A percentile compares a stretch with the other conserved stretches of the same genome.
These are phyloP conservation scores for Pseudopodoces humilis DNA, from an alignment of 2,113 vertebrate genomes.

Conservation along the genomic window DNA sequence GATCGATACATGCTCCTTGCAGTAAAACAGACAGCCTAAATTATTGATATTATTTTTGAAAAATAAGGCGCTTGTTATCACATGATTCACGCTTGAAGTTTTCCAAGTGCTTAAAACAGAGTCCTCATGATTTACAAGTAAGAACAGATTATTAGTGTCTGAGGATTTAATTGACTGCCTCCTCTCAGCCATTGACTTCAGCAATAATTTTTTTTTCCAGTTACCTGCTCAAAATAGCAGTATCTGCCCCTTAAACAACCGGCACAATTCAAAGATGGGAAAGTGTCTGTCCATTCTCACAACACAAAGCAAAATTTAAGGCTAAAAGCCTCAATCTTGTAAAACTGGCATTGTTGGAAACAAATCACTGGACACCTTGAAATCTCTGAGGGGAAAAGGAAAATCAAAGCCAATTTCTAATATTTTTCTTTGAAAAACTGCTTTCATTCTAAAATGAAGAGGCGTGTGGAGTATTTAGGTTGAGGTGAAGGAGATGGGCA, in stretches of 20 bases:
- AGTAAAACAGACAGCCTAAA: slow-evolving; percentile 14
- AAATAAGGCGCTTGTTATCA: neutral
- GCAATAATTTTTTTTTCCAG: slow-evolving; percentile 35
- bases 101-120: slow-evolving; percentile 14
- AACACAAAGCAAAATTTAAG: slow-evolving; percentile 11
- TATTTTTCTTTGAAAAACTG: slow-evolving; percentile 16
- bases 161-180: slow-evolving; percentile 39
- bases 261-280: neutral
- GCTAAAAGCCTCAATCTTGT: slow-evolving; percentile 32
- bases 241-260: neutral
- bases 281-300: neutral
- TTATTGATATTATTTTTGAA: slow-evolving; percentile 43
- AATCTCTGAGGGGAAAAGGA: slow-evolving; percentile 6
- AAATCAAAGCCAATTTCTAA: slow-evolving; percentile 35
- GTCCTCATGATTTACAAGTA: slow-evolving; percentile 22
- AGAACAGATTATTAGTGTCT: slow-evolving; percentile 33
- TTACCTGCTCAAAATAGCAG: slow-evolving; percentile 14
- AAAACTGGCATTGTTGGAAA: slow-evolving; percentile 14
- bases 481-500: neutral
- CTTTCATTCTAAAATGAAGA: slow-evolving; percentile 2
- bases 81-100: slow-evolving; percentile 4
- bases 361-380: neutral
- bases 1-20: neutral
- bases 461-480: neutral
- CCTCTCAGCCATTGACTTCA: neutral